phyloP scores from a whole-genome alignment of 2,113 vertebrate genomes.

The Agelaius phoeniceus region DNA sequence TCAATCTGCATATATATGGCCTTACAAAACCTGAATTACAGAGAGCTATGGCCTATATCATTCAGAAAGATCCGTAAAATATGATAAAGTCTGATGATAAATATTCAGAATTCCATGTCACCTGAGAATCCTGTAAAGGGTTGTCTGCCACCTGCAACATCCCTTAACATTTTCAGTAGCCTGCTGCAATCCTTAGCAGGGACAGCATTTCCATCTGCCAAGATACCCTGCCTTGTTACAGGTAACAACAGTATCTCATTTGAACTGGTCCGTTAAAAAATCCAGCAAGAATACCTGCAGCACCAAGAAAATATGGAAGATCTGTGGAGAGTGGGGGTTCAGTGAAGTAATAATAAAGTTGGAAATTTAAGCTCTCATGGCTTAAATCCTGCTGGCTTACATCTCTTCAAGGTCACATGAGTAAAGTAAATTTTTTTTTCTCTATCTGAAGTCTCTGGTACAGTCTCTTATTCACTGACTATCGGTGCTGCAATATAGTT shows the following conservation, averaged over 20 bases:
- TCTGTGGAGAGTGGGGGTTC: not conserved
- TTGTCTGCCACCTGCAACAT: not conserved
- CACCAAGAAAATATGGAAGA: not conserved
- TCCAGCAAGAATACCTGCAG: not conserved
- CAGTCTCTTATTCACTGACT: not conserved
- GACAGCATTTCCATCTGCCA: too few species aligned
- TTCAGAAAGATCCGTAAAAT: not conserved
- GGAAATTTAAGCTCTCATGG: not conserved
- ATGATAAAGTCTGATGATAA: not conserved
- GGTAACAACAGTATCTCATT: not conserved
- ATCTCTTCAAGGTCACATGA: not conserved
- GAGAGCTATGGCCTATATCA: not conserved
- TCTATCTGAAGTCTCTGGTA: not conserved
- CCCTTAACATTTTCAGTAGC: not conserved
- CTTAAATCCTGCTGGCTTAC: not conserved
- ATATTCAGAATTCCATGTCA: not conserved
- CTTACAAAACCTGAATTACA: not conserved
- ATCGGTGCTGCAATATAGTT: not conserved
- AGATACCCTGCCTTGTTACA: not conserved
- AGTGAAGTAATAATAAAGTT: not conserved
- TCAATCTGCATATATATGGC: not conserved
- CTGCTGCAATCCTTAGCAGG: not conserved
- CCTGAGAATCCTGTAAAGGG: not conserved
- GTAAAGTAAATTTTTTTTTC: not conserved
- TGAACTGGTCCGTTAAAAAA: not conserved